These are phyloP conservation scores for Nebria ingens DNA, from an alignment of 1,140 invertebrate genomes.

Conservation along the genomic window DNA sequence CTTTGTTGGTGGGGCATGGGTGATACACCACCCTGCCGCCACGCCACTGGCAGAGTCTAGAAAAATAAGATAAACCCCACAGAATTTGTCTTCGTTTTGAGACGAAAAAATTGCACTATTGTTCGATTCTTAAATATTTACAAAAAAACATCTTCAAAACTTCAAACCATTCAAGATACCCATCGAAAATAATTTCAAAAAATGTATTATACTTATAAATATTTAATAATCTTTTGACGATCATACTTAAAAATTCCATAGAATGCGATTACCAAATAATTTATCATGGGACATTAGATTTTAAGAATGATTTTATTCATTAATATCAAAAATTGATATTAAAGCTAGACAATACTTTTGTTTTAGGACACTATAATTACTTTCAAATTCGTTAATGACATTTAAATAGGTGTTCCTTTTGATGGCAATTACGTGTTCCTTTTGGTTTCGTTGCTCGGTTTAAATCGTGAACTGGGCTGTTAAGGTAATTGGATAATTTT, in stretches of 20 bases:
- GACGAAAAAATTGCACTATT: slow-evolving; percentile 26
- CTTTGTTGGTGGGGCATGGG: slow-evolving; percentile 30
- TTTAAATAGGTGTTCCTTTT: slow-evolving; percentile 1
- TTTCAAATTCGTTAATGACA: slow-evolving; percentile 6
- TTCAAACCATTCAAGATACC: no score
- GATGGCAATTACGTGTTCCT: slow-evolving; percentile 3
- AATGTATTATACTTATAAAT: no score
- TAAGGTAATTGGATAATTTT: slow-evolving; percentile 6
- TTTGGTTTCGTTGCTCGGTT: slow-evolving; percentile 4
- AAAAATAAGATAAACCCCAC: slow-evolving; percentile 36
- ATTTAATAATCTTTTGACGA: no score
- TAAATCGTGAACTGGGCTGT: neutral
- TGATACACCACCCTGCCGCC: no score
- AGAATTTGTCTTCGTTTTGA: slow-evolving; percentile 29
- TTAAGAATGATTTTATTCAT: no score
- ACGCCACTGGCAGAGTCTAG: slow-evolving; percentile 18
- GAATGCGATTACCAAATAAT: no score
- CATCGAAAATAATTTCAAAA: no score
- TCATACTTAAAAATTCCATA: no score
- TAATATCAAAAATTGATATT: no score
- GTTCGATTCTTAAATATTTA: slow-evolving; percentile 26
- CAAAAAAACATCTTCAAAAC: no score
- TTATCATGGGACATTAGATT: no score
- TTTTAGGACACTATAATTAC: slow-evolving; percentile 6
- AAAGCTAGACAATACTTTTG: no score